These are phyloP conservation scores for Varanus komodoensis DNA, from an alignment of 2,113 vertebrate genomes.

Conservation along the genomic window DNA sequence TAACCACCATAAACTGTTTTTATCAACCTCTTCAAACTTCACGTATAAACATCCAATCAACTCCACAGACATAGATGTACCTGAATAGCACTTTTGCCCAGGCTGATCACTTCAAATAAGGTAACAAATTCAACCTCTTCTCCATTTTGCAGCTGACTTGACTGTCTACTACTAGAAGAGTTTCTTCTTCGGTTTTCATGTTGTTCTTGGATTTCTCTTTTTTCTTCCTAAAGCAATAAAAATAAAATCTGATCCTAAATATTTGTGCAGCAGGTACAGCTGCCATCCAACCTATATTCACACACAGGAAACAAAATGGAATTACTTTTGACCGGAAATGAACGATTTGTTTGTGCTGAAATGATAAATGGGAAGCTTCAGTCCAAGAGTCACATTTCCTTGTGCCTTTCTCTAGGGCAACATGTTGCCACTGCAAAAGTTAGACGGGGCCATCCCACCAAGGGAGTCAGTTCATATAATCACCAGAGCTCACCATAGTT, in stretches of 20 bases:
- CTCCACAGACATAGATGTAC: slow-evolving; percentile 66
- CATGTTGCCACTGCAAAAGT: too few relatives aligned
- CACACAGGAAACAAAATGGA: background rate
- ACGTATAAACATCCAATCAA: background rate
- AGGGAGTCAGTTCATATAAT: too few relatives aligned
- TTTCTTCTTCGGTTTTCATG: slow-evolving; percentile 81
- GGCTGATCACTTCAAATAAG: slow-evolving; percentile 89
- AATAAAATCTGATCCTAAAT: background rate
- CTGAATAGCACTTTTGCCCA: slow-evolving; percentile 90
- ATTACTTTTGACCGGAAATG: background rate
- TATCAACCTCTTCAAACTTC: background rate
- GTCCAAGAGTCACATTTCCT: background rate
- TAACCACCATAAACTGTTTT: background rate
- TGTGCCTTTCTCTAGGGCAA: too few relatives aligned
- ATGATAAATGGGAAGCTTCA: too few relatives aligned
- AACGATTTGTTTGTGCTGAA: background rate
- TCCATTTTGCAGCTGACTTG: slow-evolving; percentile 71
- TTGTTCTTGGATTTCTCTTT: slow-evolving; percentile 72
- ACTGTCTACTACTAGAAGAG: slow-evolving; percentile 60
- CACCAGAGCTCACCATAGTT: too few relatives aligned
- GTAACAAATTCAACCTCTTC: slow-evolving; percentile 85
- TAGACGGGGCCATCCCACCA: too few relatives aligned
- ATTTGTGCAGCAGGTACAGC: background rate
- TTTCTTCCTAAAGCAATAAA: slow-evolving; percentile 72
- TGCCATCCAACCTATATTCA: background rate